These are phyloP conservation scores for Tyto alba DNA, from an alignment of 2,113 vertebrate species.

Conservation along the genomic window DNA sequence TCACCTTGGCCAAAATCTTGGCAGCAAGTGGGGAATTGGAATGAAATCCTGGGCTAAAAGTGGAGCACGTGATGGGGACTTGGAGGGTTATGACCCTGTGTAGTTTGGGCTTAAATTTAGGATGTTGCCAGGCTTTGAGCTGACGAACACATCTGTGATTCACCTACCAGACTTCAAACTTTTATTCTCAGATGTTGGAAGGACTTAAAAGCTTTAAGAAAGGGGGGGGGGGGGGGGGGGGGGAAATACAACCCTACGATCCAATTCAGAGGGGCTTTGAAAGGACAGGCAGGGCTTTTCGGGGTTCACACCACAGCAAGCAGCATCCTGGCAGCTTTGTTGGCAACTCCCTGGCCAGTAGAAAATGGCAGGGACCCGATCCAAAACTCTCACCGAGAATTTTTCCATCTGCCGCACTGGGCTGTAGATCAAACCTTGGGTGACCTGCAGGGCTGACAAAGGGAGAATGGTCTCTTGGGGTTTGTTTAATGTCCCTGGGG, in stretches of 20 bases:
- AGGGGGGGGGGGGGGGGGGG: neutral
- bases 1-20: neutral
- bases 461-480: neutral
- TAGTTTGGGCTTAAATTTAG: neutral
- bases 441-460: slow-evolving; percentile 25
- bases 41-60: neutral
- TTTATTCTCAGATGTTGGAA: fast-evolving
- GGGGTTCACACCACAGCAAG: fast-evolving
- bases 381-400: neutral
- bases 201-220: neutral
- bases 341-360: fast-evolving
- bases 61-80: neutral
- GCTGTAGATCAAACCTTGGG: slow-evolving; percentile 9
- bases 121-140: neutral
- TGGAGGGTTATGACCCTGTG: neutral
- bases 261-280: neutral
- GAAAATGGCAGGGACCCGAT: neutral
- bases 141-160: neutral
- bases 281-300: neutral
- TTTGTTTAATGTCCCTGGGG: slow-evolving; percentile 52
- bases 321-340: fast-evolving
- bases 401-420: neutral
- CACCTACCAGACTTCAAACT: neutral
- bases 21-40: neutral
- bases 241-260: neutral